phyloP scores from a whole-genome alignment of 2,113 vertebrate species.

The Rhinoderma darwinii region DNA sequence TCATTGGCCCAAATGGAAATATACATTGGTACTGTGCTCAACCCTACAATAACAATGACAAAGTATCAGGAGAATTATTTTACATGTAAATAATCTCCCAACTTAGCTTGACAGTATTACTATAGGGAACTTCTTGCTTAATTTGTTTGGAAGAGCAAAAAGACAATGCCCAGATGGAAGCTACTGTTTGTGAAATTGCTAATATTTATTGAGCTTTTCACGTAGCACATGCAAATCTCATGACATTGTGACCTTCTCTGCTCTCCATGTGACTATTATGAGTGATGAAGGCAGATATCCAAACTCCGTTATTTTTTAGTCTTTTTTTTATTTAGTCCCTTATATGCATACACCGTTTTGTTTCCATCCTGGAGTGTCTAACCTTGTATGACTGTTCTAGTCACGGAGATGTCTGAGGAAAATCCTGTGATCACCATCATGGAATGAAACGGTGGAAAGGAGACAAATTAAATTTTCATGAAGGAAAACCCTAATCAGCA shows the following conservation, averaged over 20 bases:
- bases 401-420: slow-evolving; percentile 48
- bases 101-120: not conserved
- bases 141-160: not conserved
- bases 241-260: not conserved
- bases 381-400: slow-evolving; percentile 1
- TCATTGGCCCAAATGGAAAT: slow-evolving; percentile 19
- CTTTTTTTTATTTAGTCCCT: not conserved
- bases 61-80: not conserved
- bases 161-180: slow-evolving; percentile 1
- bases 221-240: not conserved
- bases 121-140: not conserved
- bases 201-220: slow-evolving; percentile 6
- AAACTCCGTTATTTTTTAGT: not conserved
- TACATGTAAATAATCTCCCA: not conserved
- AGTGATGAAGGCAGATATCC: not conserved
- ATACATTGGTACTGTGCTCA: not conserved
- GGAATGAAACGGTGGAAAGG: slow-evolving; percentile 67
- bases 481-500: slow-evolving; percentile 82
- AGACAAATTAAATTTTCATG: slow-evolving; percentile 81
- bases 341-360: not conserved
- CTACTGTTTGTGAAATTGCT: not conserved
- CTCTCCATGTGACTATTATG: not conserved
- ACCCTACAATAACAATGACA: not conserved
- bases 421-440: slow-evolving; percentile 59
- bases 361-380: not conserved